Evolutionary conservation across 2,797 vertebrate genomes (phyloP).

Genomic region (Microctenopoma steveboyesi): DNA sequence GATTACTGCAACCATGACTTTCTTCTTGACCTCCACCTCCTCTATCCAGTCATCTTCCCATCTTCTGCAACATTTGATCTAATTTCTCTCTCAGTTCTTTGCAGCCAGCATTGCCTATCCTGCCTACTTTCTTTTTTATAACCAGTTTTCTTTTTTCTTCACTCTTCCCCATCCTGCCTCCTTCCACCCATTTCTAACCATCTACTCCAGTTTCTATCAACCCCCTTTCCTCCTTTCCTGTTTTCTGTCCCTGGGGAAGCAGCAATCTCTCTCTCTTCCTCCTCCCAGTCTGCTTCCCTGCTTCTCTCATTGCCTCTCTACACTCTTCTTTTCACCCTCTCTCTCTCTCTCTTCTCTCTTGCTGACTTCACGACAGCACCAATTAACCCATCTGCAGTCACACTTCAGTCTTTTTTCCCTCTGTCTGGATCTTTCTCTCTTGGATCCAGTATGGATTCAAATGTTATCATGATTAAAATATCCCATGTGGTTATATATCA

Average conservation of each 20-base stretch:
- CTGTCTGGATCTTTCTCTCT: constrained; percentile 5
- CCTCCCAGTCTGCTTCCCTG: constrained; percentile 30
- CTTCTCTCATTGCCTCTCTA: constrained; percentile 13
- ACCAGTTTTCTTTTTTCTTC: constrained; percentile 1
- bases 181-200: constrained; percentile 43
- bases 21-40: neutral
- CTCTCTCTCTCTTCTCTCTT: constrained; percentile 11
- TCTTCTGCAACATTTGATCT: constrained; percentile 6
- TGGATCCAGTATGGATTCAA: neutral
- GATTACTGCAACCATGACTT: constrained; percentile 3
- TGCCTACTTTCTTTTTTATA: constrained; percentile 13
- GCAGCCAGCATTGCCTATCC: constrained; percentile 18
- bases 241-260: constrained; percentile 62
- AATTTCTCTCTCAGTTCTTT: neutral
- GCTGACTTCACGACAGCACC: constrained; percentile 26
- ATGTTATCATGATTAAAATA: neutral
- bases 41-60: neutral
- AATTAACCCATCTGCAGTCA: constrained; percentile 39
- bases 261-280: constrained; percentile 54
- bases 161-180: constrained; percentile 22
- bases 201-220: constrained; percentile 53
- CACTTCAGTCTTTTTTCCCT: neutral
- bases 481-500: neutral
- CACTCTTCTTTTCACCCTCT: constrained; percentile 8
- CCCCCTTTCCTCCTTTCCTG: constrained; percentile 58